Evolutionary conservation across 2,888 invertebrate genomes (phyloP).

Genomic region (Noctua fimbriata): DNA sequence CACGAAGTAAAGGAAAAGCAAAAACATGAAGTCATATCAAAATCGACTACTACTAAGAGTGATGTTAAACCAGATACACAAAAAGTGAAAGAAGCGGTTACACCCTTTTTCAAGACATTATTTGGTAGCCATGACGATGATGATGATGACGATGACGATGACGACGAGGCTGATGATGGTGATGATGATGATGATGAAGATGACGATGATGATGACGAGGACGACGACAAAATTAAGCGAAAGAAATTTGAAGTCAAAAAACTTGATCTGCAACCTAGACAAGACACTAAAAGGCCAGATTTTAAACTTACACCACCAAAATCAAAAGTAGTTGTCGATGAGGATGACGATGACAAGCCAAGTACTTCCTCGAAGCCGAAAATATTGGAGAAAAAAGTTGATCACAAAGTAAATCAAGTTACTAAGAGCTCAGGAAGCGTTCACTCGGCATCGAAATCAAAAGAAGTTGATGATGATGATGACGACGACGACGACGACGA

Average conservation of each 20-base stretch:
- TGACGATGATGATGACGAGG: constrained; percentile 57
- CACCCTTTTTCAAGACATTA: constrained; percentile 19
- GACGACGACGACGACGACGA: constrained; percentile 31
- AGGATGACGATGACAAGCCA: constrained; percentile 61
- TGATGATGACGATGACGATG: not conserved
- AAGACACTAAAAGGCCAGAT: constrained; percentile 44
- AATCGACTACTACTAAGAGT: constrained; percentile 19
- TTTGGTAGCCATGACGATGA: constrained; percentile 18
- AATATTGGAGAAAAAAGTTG: constrained; percentile 54
- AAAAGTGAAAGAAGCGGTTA: constrained; percentile 41
- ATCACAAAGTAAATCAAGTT: constrained; percentile 36
- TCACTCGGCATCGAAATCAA: constrained; percentile 29
- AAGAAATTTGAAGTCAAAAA: constrained; percentile 61
- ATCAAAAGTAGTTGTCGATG: constrained; percentile 55
- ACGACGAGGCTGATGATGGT: not conserved
- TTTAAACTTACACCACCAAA: constrained; percentile 44
- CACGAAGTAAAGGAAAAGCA: constrained; percentile 8
- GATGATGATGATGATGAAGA: constrained; percentile 63
- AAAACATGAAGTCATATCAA: constrained; percentile 21
- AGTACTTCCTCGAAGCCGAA: constrained; percentile 19
- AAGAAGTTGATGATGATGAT: constrained; percentile 25
- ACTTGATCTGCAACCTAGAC: constrained; percentile 47
- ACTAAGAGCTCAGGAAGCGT: constrained; percentile 31
- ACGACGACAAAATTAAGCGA: constrained; percentile 49
- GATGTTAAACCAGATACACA: constrained; percentile 26